phyloP scores from a whole-genome alignment of 2,797 vertebrate genomes.

The Euphonia xanthogaster region DNA sequence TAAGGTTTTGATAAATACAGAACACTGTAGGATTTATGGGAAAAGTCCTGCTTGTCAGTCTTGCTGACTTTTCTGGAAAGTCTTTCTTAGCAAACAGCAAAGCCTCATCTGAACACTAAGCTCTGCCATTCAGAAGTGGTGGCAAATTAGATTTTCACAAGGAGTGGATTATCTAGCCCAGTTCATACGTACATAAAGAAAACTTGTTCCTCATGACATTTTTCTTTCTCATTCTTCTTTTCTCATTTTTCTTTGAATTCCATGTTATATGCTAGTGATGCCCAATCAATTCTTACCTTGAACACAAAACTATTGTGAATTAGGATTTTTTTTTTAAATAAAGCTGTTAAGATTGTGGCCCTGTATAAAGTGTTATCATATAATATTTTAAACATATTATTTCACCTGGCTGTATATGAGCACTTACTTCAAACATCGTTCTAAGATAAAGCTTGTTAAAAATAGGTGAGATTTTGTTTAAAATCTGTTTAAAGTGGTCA shows the following conservation, averaged over 20 bases:
- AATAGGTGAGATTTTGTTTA: background rate
- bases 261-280: background rate
- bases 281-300: background rate
- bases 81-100: background rate
- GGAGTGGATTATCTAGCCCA: background rate
- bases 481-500: background rate
- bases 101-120: background rate
- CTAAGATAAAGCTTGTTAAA: background rate
- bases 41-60: background rate
- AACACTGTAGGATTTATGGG: background rate
- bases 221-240: background rate
- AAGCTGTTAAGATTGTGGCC: background rate
- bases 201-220: background rate
- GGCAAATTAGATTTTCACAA: background rate
- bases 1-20: background rate
- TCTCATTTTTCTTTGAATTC: background rate
- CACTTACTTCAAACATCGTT: background rate
- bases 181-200: fast-evolving
- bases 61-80: background rate
- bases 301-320: background rate
- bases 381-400: background rate
- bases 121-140: background rate
- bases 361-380: fast-evolving
- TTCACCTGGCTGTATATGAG: background rate
- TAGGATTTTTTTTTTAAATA: background rate